Percentiles rank a stretch among this genome's conserved stretches.
Conservation (phyloP, 2,888 invertebrate species). For the Drosophila leonis region DNA sequence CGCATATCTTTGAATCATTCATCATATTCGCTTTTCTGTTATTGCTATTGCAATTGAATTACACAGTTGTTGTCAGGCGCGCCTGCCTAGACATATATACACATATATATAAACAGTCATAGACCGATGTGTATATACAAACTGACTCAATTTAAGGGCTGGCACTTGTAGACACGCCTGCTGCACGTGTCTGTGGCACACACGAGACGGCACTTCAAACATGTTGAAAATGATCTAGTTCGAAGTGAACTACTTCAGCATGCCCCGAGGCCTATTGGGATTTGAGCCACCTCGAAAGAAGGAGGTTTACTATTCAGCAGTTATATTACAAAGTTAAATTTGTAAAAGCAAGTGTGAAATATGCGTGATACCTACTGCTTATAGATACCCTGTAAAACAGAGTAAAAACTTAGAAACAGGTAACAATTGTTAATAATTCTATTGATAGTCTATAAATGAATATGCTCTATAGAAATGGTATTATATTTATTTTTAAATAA, state of each 20-base stretch:
- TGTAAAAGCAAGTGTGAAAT: too few species aligned
- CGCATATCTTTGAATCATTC: slow-evolving; percentile 34
- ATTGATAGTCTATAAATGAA: too few species aligned
- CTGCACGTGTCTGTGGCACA: slow-evolving; percentile 41
- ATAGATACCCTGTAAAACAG: not conserved
- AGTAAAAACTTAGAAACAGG: not conserved
- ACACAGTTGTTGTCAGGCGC: slow-evolving; percentile 37
- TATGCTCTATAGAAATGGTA: too few species aligned
- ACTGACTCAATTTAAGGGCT: slow-evolving; percentile 28
- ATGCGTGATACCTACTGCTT: not conserved
- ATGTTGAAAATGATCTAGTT: not conserved
- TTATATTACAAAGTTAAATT: not conserved
- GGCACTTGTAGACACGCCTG: slow-evolving; percentile 36
- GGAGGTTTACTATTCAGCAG: not conserved
- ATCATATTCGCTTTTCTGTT: slow-evolving; percentile 33
- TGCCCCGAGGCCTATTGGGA: not conserved
- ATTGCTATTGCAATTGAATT: slow-evolving; percentile 40
- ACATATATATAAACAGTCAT: slow-evolving; percentile 4
- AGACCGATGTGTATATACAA: not conserved
- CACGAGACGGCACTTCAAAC: slow-evolving; percentile 18
- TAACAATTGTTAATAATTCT: too few species aligned
- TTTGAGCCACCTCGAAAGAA: not conserved
- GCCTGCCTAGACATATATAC: not conserved
- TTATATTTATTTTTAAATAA: too few species aligned
- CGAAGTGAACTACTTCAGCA: not conserved